Evolutionary conservation across 1,140 invertebrate species (phyloP), one percentile per base, ranked within the genome.

Genomic region (Drosophila prosaltans): DNA sequence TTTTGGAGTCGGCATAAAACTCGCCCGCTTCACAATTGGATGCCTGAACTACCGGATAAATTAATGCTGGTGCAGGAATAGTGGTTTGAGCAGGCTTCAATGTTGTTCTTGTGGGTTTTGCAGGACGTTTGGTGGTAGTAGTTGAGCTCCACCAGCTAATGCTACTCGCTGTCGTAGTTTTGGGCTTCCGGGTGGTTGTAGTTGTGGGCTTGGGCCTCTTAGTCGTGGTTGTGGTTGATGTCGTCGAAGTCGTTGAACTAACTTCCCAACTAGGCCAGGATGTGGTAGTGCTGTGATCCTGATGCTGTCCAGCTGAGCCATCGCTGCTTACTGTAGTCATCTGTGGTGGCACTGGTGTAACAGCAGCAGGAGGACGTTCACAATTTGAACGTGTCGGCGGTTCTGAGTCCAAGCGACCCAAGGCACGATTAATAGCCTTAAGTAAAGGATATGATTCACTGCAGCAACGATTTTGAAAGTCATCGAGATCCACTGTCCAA

Each of bases 401-500:
- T 71, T 93, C 90, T 6, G 94, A 94, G 21, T 94, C 93, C 6
- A 94, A 91, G n/a, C 94, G 94, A 66, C 96, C 96, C 41, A 97
- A 92, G 0, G 94, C 96, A 8, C 95, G 93, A 77, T 96, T 96
- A 1, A 97, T 94, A 1, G 95, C 95, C 28, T 94, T 94, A 9
- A 98, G 92, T 4, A 98, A 85, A 0, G 97, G 97, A 74, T 95
- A 97, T 0, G 96, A 92, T 81, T 97, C 96, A 2, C 92, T 92
- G 79, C 97, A 98, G 90, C 97, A 97, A 0, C 93, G 93, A 92
- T 98, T 98, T 45, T 93, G 94, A 80, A 97, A 98, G 85, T 98
- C 97, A 80, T 98, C 97, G 68, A 99, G 92, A 88, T 99, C 98
- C 0, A 98, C 94, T 0, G 97, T 98, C 97, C 97, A 99, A 1